These are phyloP conservation scores for Rhinolophus sinicus DNA, from an alignment of 2,113 vertebrate species.

Conservation along the genomic window DNA sequence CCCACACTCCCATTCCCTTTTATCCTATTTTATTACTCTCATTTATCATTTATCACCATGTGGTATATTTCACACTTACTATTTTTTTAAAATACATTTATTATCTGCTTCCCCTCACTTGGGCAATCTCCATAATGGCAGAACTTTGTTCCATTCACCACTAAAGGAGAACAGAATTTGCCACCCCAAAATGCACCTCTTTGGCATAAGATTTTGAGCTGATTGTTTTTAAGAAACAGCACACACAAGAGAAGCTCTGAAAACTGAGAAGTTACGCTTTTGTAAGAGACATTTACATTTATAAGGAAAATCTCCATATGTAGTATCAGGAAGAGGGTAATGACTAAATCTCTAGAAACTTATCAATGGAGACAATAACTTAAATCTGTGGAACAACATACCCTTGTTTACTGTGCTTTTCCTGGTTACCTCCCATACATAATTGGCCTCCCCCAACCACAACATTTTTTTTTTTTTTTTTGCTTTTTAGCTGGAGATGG, in stretches of 20 bases:
- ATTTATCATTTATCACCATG: neutral
- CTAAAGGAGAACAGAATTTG: neutral
- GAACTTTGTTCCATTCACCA: neutral
- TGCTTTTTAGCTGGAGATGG: neutral
- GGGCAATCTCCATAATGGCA: neutral
- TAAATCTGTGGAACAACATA: neutral
- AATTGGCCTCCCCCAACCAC: neutral
- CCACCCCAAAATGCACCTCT: neutral
- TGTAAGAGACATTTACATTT: neutral
- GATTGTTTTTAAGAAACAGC: neutral
- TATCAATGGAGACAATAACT: neutral
- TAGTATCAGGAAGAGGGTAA: neutral
- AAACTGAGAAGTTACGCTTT: neutral
- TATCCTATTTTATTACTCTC: neutral
- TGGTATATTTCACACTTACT: neutral
- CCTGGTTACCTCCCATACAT: neutral
- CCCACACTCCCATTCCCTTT: neutral
- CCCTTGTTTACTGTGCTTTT: neutral
- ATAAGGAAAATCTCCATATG: neutral
- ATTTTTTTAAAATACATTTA: neutral
- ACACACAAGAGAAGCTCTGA: neutral
- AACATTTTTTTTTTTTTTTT: neutral
- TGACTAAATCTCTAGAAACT: neutral
- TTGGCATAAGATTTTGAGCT: neutral
- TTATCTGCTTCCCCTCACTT: neutral